Percentiles rank a stretch among this genome's conserved stretches.
phyloP scores from a whole-genome alignment of 2,797 vertebrate species.

The Aeoliscus strigatus region DNA sequence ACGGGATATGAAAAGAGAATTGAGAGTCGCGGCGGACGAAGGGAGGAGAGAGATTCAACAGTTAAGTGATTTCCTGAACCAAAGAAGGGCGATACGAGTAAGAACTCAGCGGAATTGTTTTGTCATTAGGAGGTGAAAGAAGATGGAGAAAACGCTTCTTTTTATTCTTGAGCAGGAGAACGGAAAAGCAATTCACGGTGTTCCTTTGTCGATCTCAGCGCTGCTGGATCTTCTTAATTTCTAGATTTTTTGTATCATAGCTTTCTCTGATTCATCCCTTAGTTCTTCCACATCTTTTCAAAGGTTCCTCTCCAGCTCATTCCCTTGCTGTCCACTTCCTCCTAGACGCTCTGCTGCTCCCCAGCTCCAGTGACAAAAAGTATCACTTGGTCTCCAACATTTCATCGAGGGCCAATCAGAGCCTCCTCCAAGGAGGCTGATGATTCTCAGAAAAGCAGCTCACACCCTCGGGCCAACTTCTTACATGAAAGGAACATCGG shows the following conservation, averaged over 20 bases:
- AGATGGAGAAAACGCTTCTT: too few relatives aligned
- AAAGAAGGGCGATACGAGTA: too few relatives aligned
- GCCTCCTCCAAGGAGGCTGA: conserved; percentile 43
- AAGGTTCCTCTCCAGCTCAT: conserved; percentile 8
- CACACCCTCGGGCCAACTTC: conserved; percentile 37
- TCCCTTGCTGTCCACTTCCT: not conserved
- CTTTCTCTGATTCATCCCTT: too few relatives aligned
- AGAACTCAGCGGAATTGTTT: too few relatives aligned
- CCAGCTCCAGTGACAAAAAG: conserved; percentile 39
- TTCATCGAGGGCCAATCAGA: conserved; percentile 27
- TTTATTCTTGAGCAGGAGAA: too few relatives aligned
- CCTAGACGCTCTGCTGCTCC: conserved; percentile 4
- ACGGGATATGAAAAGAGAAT: too few relatives aligned
- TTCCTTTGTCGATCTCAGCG: too few relatives aligned
- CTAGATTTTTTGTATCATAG: too few relatives aligned
- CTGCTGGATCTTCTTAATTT: too few relatives aligned
- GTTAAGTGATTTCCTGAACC: conserved; percentile 17
- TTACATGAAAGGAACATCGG: conserved; percentile 44
- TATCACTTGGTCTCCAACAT: conserved; percentile 28
- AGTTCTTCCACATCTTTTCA: not conserved
- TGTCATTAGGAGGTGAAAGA: conserved; percentile 2
- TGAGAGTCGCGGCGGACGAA: not conserved
- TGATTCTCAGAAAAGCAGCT: conserved; percentile 44
- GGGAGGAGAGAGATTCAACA: not conserved
- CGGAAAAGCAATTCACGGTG: too few relatives aligned